Percentiles rank a stretch among this genome's conserved stretches.
phyloP scores from a whole-genome alignment of 2,797 vertebrate species.

The Babyrousa celebensis region DNA sequence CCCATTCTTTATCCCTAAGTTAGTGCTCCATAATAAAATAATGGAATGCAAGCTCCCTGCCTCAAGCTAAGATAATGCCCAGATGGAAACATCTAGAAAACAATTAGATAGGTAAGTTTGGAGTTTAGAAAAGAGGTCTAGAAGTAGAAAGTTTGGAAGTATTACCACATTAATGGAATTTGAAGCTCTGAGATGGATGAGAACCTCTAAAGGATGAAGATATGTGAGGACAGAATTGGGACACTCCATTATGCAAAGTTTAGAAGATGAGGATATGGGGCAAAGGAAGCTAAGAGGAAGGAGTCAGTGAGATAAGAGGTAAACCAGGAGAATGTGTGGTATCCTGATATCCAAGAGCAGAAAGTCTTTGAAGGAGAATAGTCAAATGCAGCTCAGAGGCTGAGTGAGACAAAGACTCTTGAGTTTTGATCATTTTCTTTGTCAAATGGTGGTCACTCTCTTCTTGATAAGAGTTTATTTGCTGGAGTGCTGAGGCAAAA shows the following conservation, averaged over 20 bases:
- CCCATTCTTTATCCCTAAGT: background rate
- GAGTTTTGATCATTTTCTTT: background rate
- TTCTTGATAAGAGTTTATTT: background rate
- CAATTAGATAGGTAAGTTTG: background rate
- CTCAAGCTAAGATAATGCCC: background rate
- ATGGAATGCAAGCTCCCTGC: background rate
- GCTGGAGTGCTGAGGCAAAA: background rate
- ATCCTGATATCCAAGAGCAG: background rate
- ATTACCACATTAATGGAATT: background rate
- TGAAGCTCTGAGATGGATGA: background rate
- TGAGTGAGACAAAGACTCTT: background rate
- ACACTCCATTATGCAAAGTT: background rate
- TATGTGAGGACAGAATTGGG: background rate
- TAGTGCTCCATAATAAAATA: conserved; percentile 1
- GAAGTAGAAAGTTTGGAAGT: background rate
- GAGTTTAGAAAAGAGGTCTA: background rate
- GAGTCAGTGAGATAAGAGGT: background rate
- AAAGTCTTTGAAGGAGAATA: background rate
- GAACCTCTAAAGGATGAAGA: background rate
- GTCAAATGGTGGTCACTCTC: background rate
- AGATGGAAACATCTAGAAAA: background rate
- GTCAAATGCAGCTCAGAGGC: background rate
- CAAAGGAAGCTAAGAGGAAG: background rate
- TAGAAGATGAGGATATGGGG: background rate
- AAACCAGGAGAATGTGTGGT: background rate